Conservation (phyloP, 2,113 vertebrate species). For the Syrrhaptes paradoxus region DNA sequence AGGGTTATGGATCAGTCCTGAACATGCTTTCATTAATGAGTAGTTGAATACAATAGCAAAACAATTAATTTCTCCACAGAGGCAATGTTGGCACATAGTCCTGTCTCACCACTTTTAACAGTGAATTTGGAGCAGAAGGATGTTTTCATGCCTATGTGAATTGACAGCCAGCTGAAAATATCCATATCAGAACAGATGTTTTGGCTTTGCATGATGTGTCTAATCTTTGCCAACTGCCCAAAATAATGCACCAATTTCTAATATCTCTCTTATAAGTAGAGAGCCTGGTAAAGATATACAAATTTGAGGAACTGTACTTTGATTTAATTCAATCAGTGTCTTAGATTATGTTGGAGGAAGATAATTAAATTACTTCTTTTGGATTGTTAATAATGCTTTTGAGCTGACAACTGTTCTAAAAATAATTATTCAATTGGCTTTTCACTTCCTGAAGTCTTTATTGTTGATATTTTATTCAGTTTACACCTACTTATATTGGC, state of each 20-base stretch:
- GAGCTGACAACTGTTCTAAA: background rate
- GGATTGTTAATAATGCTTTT: background rate
- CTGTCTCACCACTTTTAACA: background rate
- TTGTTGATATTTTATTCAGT: background rate
- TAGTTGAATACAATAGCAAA: background rate
- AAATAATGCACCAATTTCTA: background rate
- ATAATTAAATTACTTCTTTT: background rate
- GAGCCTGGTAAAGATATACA: background rate
- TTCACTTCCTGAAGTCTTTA: background rate
- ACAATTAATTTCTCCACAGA: background rate
- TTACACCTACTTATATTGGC: background rate
- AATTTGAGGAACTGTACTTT: background rate
- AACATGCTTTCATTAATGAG: background rate
- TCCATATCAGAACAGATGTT: conserved; percentile 16
- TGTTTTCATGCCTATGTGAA: background rate
- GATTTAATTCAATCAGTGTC: background rate
- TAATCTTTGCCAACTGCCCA: background rate
- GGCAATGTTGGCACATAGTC: background rate
- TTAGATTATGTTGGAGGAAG: background rate
- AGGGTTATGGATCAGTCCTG: background rate
- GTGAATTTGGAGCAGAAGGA: background rate
- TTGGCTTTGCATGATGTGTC: background rate
- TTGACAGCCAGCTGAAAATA: background rate
- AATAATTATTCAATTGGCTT: background rate
- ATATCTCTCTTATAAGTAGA: background rate